Percentiles rank a stretch among this genome's conserved stretches.
Evolutionary conservation across 2,888 invertebrate species (phyloP).

Genomic region (Eledone cirrhosa): DNA sequence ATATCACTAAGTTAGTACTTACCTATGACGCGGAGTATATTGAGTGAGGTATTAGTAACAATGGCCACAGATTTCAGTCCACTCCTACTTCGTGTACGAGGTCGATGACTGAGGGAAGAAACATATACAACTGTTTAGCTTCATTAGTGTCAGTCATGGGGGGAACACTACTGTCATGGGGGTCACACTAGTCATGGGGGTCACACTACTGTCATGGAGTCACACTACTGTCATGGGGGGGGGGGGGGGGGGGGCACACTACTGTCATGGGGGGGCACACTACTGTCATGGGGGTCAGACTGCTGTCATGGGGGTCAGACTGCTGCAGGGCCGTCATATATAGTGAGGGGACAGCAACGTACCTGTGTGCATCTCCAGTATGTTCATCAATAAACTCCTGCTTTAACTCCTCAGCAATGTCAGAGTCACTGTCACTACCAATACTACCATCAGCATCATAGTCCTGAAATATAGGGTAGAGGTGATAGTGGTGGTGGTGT

Average conservation of each 20-base stretch:
- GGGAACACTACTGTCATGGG: too few species aligned
- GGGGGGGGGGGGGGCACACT: too few species aligned
- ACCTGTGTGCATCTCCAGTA: slow-evolving; percentile 63
- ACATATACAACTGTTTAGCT: too few species aligned
- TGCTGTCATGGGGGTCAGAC: too few species aligned
- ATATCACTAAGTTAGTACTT: slow-evolving; percentile 31
- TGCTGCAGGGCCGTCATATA: neutral
- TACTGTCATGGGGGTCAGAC: too few species aligned
- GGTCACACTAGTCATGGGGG: too few species aligned
- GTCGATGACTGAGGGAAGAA: neutral
- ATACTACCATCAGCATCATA: slow-evolving; percentile 42
- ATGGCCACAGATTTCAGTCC: slow-evolving; percentile 55
- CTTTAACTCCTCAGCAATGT: slow-evolving; percentile 75
- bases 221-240: too few species aligned
- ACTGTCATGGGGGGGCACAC: too few species aligned
- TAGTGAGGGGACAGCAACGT: neutral
- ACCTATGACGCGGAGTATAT: slow-evolving; percentile 80
- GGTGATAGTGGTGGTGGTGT: too few species aligned
- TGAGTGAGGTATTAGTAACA: slow-evolving; percentile 90
- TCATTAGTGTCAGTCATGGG: too few species aligned
- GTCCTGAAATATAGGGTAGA: slow-evolving; percentile 35
- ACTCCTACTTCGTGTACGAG: slow-evolving; percentile 42
- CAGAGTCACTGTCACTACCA: slow-evolving; percentile 65
- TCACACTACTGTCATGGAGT: too few species aligned
- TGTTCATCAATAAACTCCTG: slow-evolving; percentile 79